These are phyloP conservation scores for Myotis vivesi DNA, from an alignment of 2,797 vertebrate species.

Conservation along the genomic window DNA sequence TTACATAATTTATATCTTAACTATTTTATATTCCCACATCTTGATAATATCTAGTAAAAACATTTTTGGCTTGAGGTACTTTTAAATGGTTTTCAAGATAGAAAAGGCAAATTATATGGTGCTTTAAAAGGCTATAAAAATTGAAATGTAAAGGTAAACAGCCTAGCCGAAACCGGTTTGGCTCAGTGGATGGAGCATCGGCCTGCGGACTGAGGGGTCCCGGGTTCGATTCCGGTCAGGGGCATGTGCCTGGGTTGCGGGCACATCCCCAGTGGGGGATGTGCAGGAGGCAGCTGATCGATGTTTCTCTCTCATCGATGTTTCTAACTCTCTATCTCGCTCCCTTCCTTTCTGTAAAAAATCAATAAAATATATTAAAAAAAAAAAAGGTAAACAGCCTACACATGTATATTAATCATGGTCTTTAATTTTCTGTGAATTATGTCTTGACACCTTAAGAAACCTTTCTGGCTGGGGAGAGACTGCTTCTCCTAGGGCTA, in stretches of 20 bases:
- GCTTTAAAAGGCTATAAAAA: not conserved
- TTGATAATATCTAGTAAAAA: not conserved
- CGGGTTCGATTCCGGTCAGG: too few species aligned
- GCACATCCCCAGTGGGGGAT: too few species aligned
- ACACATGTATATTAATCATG: not conserved
- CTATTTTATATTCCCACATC: not conserved
- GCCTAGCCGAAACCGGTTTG: too few species aligned
- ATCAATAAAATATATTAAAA: too few species aligned
- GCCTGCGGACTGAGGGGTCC: too few species aligned
- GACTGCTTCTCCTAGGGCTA: not conserved
- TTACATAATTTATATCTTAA: not conserved
- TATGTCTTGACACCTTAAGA: not conserved
- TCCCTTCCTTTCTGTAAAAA: too few species aligned
- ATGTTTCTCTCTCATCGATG: too few species aligned
- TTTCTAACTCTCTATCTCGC: too few species aligned
- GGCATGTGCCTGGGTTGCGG: too few species aligned
- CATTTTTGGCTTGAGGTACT: not conserved
- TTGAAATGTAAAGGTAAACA: not conserved
- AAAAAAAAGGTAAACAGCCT: not conserved
- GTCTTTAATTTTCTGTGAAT: not conserved
- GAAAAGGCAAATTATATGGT: constrained; percentile 3
- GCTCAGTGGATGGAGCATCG: too few species aligned
- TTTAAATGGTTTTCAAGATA: constrained; percentile 27
- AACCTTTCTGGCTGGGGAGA: not conserved
- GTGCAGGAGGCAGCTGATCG: too few species aligned